Percentiles rank a stretch among this genome's conserved stretches.
phyloP scores from a whole-genome alignment of 2,797 vertebrate genomes.

The Petrocephalus sullivani region DNA sequence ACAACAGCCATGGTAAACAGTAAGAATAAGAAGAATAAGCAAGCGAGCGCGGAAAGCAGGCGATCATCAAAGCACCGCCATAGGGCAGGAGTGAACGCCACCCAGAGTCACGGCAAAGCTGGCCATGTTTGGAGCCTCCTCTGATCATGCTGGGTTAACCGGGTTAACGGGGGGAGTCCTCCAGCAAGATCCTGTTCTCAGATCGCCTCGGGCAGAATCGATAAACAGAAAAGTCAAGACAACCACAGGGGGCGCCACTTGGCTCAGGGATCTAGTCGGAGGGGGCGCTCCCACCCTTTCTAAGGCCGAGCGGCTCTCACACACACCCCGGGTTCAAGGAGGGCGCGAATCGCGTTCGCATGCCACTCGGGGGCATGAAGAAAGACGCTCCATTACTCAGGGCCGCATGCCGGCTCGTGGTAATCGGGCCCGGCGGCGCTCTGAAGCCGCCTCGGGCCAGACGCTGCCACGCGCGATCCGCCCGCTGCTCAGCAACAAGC shows the following conservation, averaged over 20 bases:
- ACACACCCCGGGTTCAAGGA: not conserved
- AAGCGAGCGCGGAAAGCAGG: conserved; percentile 3
- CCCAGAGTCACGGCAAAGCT: not conserved
- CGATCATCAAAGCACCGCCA: not conserved
- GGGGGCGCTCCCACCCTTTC: not conserved
- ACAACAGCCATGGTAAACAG: not conserved
- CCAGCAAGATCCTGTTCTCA: conserved; percentile 24
- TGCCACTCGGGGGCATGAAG: not conserved
- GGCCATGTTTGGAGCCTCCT: conserved; percentile 9
- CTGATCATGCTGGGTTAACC: not conserved
- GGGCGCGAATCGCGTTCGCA: not conserved
- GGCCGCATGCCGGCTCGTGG: not conserved
- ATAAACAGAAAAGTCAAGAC: conserved; percentile 24
- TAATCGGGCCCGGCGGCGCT: not conserved
- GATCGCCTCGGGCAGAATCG: conserved; percentile 27
- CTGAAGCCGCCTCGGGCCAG: too few relatives aligned
- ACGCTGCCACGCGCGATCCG: not conserved
- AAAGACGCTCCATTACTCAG: not conserved
- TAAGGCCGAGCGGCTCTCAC: not conserved
- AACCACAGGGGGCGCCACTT: conserved; percentile 26
- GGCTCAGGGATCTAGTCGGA: not conserved
- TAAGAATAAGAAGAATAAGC: not conserved
- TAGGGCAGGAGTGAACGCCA: not conserved
- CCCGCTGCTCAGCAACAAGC: too few relatives aligned
- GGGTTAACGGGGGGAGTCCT: conserved; percentile 26